phyloP scores from a whole-genome alignment of 2,888 invertebrate species.

The Timema cristinae region DNA sequence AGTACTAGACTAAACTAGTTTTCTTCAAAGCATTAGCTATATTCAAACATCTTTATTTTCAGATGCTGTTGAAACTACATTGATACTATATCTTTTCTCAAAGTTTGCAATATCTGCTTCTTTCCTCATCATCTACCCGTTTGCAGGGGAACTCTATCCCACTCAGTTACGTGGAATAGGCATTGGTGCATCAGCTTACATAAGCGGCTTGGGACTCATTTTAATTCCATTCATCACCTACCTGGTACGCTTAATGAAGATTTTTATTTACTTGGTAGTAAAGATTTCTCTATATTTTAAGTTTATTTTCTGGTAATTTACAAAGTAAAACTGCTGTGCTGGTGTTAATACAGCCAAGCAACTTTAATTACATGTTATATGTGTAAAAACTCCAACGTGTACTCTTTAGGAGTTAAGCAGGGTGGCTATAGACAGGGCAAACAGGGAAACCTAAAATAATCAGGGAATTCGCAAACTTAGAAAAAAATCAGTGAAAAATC shows the following conservation, averaged over 20 bases:
- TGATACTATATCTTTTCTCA: constrained; percentile 72
- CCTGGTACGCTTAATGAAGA: constrained; percentile 57
- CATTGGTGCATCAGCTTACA: constrained; percentile 86
- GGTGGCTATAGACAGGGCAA: too few species aligned
- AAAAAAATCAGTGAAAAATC: too few species aligned
- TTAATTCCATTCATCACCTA: constrained; percentile 89
- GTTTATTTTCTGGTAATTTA: too few species aligned
- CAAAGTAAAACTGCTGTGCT: neutral
- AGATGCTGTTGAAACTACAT: constrained; percentile 71
- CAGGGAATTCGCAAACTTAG: too few species aligned
- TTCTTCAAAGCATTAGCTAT: too few species aligned
- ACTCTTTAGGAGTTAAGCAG: too few species aligned
- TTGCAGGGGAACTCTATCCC: constrained; percentile 88
- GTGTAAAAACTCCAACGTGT: too few species aligned
- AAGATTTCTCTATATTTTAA: too few species aligned
- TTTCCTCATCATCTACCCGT: constrained; percentile 87
- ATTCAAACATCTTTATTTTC: constrained; percentile 33
- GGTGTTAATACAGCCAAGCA: too few species aligned
- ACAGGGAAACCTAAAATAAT: too few species aligned
- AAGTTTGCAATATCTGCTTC: constrained; percentile 89
- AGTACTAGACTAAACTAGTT: too few species aligned
- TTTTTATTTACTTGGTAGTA: neutral
- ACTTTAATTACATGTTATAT: too few species aligned
- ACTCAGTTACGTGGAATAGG: constrained; percentile 85
- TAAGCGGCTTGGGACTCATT: constrained; percentile 82